Evolutionary conservation across 2,888 invertebrate genomes (phyloP).

Genomic region (Leucophora obtusa): DNA sequence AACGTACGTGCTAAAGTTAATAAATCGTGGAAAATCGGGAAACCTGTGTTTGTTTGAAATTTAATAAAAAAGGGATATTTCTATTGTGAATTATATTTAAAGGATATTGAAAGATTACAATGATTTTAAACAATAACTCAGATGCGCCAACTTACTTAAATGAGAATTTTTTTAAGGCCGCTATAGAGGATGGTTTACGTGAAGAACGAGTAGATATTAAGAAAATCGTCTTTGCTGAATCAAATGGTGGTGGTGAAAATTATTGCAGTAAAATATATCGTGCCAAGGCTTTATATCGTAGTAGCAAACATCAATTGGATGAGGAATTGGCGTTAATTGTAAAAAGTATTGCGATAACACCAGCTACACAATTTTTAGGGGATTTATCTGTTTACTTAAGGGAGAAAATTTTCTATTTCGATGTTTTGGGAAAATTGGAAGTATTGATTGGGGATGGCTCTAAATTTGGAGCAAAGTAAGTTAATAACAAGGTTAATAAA

Average conservation of each 20-base stretch:
- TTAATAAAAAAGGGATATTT: not conserved
- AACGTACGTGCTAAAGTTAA: conserved; percentile 7
- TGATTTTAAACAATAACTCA: conserved; percentile 69
- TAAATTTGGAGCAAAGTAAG: conserved; percentile 75
- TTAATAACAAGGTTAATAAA: conserved; percentile 31
- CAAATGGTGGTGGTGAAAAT: conserved; percentile 75
- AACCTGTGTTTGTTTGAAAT: not conserved
- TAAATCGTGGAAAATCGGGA: conserved; percentile 21
- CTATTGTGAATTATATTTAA: not conserved
- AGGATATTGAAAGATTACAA: conserved; percentile 39
- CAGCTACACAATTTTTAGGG: conserved; percentile 78
- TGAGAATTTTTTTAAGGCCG: conserved; percentile 75
- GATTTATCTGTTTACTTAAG: conserved; percentile 79
- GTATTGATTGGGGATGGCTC: conserved; percentile 76
- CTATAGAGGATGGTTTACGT: conserved; percentile 74
- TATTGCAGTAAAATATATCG: conserved; percentile 77
- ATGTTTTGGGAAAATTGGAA: conserved; percentile 78
- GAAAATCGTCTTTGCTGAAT: conserved; percentile 72
- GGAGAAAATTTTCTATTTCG: conserved; percentile 79
- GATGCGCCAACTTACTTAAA: conserved; percentile 74
- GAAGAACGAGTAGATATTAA: conserved; percentile 74
- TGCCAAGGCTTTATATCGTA: conserved; percentile 70
- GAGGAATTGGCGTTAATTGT: conserved; percentile 75
- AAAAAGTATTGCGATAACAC: conserved; percentile 76
- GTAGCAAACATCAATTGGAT: conserved; percentile 72